These are phyloP conservation scores for Euphonia xanthogaster DNA, from an alignment of 2,797 vertebrate species.

Conservation along the genomic window DNA sequence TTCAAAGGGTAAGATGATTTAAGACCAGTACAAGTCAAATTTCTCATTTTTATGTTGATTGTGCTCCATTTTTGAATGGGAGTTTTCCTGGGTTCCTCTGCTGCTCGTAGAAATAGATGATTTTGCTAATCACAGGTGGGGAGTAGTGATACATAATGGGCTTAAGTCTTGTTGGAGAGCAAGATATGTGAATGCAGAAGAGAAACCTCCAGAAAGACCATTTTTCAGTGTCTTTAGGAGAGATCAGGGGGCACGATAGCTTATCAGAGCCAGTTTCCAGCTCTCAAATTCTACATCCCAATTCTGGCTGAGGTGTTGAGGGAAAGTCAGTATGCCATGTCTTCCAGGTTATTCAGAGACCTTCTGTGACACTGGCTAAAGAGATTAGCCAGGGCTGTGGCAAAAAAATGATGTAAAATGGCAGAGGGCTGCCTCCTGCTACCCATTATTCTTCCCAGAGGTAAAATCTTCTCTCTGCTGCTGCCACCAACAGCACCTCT, in stretches of 20 bases:
- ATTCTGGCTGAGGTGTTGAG: neutral
- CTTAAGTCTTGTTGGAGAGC: neutral
- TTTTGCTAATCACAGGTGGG: neutral
- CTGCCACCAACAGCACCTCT: neutral
- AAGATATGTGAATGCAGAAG: neutral
- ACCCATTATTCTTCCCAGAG: neutral
- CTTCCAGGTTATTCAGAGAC: neutral
- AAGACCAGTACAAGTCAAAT: neutral
- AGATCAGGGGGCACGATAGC: neutral
- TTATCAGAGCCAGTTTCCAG: neutral
- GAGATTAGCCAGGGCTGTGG: neutral
- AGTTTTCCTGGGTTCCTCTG: neutral
- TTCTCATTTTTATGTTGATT: neutral
- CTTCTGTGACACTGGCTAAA: neutral
- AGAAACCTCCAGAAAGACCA: neutral
- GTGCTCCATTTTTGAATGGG: neutral
- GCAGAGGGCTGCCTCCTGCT: neutral
- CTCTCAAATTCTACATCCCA: neutral
- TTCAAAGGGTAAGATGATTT: neutral
- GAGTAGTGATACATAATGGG: neutral
- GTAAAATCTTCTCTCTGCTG: conserved; percentile 7
- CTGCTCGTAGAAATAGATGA: neutral
- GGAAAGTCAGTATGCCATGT: neutral
- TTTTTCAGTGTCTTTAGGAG: neutral
- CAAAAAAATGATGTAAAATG: neutral